Percentiles rank a stretch among this genome's conserved stretches.
These are phyloP conservation scores for Petroica traversi DNA, from an alignment of 2,113 vertebrate species.

Conservation along the genomic window DNA sequence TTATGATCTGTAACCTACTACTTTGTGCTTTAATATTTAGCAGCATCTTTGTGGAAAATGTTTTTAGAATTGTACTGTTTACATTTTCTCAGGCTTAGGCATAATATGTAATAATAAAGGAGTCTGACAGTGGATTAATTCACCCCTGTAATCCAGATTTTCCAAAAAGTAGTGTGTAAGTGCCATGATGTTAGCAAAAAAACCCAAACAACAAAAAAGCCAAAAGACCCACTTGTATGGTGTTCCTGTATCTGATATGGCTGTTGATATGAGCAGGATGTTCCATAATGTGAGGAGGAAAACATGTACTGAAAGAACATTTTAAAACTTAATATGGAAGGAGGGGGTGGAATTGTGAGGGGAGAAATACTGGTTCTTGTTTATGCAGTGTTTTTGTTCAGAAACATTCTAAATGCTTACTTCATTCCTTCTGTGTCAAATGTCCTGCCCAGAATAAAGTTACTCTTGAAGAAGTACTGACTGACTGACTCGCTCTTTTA, in stretches of 20 bases:
- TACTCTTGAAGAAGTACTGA: slow-evolving; percentile 23
- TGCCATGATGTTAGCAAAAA: not conserved
- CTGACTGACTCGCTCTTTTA: not conserved
- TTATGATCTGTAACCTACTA: not conserved
- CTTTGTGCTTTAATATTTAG: slow-evolving; percentile 19
- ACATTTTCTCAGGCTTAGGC: slow-evolving; percentile 37
- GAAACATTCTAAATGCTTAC: not conserved
- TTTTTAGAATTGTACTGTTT: slow-evolving; percentile 47
- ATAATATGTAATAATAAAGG: slow-evolving; percentile 26
- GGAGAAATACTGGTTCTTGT: not conserved
- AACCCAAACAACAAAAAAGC: not conserved
- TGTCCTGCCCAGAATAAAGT: slow-evolving; percentile 68
- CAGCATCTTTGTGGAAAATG: slow-evolving; percentile 1
- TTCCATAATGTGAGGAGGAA: not conserved
- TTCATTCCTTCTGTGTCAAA: slow-evolving; percentile 24
- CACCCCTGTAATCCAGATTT: not conserved
- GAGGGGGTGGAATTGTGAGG: not conserved
- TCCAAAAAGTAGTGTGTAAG: not conserved
- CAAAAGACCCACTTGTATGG: not conserved
- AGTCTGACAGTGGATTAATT: not conserved
- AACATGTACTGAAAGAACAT: not conserved
- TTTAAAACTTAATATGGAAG: not conserved
- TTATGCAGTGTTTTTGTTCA: not conserved
- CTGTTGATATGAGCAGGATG: not conserved
- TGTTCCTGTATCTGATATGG: not conserved